These are phyloP conservation scores for Okamejei kenojei DNA, from an alignment of 2,797 vertebrate species.

Conservation along the genomic window DNA sequence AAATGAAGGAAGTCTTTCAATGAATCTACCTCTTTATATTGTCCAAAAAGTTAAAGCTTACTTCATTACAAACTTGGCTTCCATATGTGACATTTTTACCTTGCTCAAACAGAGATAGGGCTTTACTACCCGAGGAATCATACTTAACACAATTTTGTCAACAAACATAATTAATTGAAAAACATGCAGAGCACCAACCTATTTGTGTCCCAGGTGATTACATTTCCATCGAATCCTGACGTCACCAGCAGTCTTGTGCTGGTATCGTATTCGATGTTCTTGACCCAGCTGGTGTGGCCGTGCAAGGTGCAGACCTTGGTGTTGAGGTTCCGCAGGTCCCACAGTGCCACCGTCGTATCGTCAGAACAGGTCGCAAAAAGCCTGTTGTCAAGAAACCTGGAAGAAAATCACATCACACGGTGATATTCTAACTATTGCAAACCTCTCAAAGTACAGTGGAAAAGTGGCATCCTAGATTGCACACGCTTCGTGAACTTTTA, in stretches of 20 bases:
- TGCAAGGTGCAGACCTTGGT: slow-evolving; percentile 92
- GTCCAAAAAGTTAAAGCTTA: not conserved
- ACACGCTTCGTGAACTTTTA: not conserved
- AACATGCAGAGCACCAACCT: slow-evolving; percentile 60
- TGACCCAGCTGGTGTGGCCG: slow-evolving; percentile 98
- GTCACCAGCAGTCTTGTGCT: slow-evolving; percentile 91
- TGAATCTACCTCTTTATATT: too few relatives aligned
- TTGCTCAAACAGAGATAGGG: not conserved
- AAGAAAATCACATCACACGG: not conserved
- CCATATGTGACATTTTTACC: not conserved
- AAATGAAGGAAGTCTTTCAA: not conserved
- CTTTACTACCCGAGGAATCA: not conserved
- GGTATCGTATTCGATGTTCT: slow-evolving; percentile 97
- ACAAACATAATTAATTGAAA: not conserved
- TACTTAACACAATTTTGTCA: not conserved
- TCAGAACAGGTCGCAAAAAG: slow-evolving; percentile 96
- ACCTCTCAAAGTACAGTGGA: not conserved
- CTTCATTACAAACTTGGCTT: not conserved
- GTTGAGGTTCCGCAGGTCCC: slow-evolving; percentile 91
- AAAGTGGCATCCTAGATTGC: not conserved
- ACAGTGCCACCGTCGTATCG: slow-evolving; percentile 93
- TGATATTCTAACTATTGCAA: not conserved
- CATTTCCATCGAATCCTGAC: slow-evolving; percentile 94
- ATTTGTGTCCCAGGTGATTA: slow-evolving; percentile 98
- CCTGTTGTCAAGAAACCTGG: slow-evolving; percentile 93